A percentile compares a stretch with the other conserved stretches of the same genome.
phyloP scores from a whole-genome alignment of 2,888 invertebrate species.

The Acleris holmiana region DNA sequence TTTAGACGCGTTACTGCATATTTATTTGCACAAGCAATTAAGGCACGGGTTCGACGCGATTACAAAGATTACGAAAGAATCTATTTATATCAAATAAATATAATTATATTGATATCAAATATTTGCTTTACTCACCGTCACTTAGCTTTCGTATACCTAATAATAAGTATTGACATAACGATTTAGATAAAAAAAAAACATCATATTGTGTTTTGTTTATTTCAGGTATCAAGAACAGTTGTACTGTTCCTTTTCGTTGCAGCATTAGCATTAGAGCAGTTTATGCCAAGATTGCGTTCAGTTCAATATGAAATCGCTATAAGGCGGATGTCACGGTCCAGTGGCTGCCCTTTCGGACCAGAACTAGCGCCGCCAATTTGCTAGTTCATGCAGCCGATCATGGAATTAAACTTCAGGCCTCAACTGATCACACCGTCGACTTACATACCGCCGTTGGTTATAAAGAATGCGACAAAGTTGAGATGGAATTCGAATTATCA shows the following conservation, averaged over 20 bases:
- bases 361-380: conserved; percentile 43
- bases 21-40: conserved; percentile 15
- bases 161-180: too few species aligned
- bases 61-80: conserved; percentile 20
- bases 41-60: conserved; percentile 10
- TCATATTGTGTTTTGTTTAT: conserved; percentile 33
- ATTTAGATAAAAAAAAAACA: too few species aligned
- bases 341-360: conserved; percentile 31
- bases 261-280: conserved; percentile 32
- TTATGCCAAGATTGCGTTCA: conserved; percentile 13
- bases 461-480: conserved; percentile 28
- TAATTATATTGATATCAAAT: conserved; percentile 14
- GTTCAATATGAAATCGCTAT: conserved; percentile 1
- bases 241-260: conserved; percentile 49
- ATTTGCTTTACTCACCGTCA: conserved; percentile 1
- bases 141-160: conserved; percentile 14
- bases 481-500: conserved; percentile 34
- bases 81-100: conserved; percentile 10
- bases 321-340: conserved; percentile 3
- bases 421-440: conserved; percentile 39
- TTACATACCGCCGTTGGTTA: conserved; percentile 36
- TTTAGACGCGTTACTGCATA: conserved; percentile 1
- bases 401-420: conserved; percentile 50
- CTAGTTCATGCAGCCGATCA: conserved; percentile 48
- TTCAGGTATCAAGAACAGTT: conserved; percentile 45